A percentile compares a stretch with the other conserved stretches of the same genome.
Evolutionary conservation across 2,888 invertebrate genomes (phyloP).

Genomic region (Hymenopus coronatus): DNA sequence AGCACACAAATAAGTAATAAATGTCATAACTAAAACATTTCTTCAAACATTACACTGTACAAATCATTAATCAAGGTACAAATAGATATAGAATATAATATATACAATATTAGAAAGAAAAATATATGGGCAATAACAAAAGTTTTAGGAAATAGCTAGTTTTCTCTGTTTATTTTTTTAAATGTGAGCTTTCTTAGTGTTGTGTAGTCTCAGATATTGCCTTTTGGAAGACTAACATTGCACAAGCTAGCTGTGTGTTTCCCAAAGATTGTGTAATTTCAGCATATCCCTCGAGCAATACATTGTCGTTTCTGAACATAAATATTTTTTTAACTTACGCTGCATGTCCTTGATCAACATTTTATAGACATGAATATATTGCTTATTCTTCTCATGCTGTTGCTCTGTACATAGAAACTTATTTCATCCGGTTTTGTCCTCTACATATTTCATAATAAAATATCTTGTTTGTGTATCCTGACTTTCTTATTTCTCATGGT

Average conservation of each 20-base stretch:
- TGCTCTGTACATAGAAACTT: background rate
- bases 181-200: background rate
- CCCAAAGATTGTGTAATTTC: background rate
- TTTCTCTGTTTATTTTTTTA: background rate
- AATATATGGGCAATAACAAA: background rate
- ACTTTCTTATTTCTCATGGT: background rate
- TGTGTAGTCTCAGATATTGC: background rate
- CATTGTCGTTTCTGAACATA: background rate
- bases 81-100: background rate
- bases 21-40: background rate
- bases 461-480: background rate
- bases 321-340: background rate
- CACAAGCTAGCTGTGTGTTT: background rate
- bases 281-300: background rate
- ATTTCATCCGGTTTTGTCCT: background rate
- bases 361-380: background rate
- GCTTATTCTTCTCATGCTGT: background rate
- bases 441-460: background rate
- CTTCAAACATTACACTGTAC: background rate
- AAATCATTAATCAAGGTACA: background rate
- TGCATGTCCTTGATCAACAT: background rate
- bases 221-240: background rate
- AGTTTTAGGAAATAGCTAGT: background rate
- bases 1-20: background rate
- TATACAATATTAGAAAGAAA: background rate